Evolutionary conservation across 2,113 vertebrate genomes (phyloP), one percentile per base, ranked within the genome.

Genomic region (Menidia beryllina): DNA sequence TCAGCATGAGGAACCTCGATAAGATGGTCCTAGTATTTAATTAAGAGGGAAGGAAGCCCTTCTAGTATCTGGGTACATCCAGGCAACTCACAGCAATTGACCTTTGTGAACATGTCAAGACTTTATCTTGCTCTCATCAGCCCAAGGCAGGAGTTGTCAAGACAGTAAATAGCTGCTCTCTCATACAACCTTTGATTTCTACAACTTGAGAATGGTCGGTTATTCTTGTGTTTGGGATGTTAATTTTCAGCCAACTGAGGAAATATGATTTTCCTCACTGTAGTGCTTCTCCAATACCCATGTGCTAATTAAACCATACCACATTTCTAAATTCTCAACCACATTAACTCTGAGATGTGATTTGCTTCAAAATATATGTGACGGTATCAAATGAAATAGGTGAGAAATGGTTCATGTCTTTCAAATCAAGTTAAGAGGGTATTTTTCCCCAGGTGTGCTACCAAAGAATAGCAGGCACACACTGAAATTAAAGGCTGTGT

Each of bases 21-120:
- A 88, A 88, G 83, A 73, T 72, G 77, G 48, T 75, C 76, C 70
- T 86, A 73, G 82, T 85, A 75, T 90, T 92, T 88, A 91, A 92
- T 92, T 91, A 91, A 84, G 82, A 79, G 63, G 59, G 63, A 45
- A 69, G 79, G 74, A 72, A 73, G 88, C 76, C 82, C 65, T 78
- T 55, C 71, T 72, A 72, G 76, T 84, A 85, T 88, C 87, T 72
- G 70, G 63, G 36, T 77, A 71, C 79, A 72, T 76, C 72, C 83
- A 87, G 79, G 80, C 79, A 61, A 68, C 79, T 75, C 82, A 61
- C 82, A 63, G 78, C 86, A 82, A 91, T 87, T 89, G 90, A 91
- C 89, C 86, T 83, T 56, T 69, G 85, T 67, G 81, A 86, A 78
- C 84, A 82, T 91, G 87, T 91, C 85, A 85, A 78, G 83, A 79